Base-by-base conservation (phyloP, 1,140 invertebrate species). In the Harpegnathos saltator region DNA sequence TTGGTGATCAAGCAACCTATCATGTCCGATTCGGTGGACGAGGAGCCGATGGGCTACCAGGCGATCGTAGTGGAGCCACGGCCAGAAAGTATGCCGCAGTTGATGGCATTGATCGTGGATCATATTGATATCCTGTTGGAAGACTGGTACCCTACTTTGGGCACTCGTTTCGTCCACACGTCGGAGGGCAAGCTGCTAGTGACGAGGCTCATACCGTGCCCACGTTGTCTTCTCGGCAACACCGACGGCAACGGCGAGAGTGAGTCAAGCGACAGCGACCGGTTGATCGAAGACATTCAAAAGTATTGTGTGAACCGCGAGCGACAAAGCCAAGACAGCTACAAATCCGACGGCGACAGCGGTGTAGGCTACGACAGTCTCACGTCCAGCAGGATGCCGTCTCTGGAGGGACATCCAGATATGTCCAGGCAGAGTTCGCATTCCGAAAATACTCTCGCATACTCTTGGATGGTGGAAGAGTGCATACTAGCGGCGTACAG, bases 91-190 rank as follows among this genome's bases (percentile, higher is more conserved):
- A 96, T 98, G 73, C 97, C 98, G 0, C 97, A 98, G 91, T 92
- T 99, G 17, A 92, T 99, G 61, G 97, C 98, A 0, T 93, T 99
- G 19, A 96, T 98, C n/a, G 98, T 99, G 0, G 98, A 99, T 92
- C 98, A 99, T 92, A 98, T 99, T 88, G 99, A 99, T 92, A 97
- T 98, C 68, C 94, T 99, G 26, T 94, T 99, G 0, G 99, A 99
- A 93, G 99, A 99, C 93, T 99, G 99, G 99, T 99, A 99, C 94
- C 98, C 98, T 0, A 98, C 98, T 0, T 94, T 99, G 61, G 97
- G 99, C 7, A 99, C 99, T 1, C 95, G 99, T 59, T 99, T 99
- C 94, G 98, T 99, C 1, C 99, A 99, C 91, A 99, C 98, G 0
- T 99, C 98, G 0, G 98, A 99, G 92, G 99, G 99, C 0, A 97